Base-by-base conservation (phyloP, 2,113 vertebrate species). In the Hippopotamus amphibius region DNA sequence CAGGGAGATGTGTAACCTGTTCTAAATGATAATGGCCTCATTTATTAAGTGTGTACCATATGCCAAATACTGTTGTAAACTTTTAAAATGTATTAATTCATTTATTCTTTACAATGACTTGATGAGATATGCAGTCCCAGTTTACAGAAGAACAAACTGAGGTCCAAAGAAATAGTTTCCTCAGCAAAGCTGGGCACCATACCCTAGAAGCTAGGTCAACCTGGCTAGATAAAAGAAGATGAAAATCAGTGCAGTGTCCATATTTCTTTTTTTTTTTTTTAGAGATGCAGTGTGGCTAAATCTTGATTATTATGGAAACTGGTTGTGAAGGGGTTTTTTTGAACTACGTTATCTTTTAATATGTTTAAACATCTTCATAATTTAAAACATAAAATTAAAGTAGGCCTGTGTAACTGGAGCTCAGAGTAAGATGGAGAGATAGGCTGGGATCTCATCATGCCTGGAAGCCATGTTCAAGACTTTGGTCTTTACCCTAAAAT, bases 231-330 rank as follows among this genome's bases (percentile, higher is more conserved):
- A 88, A 59, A 95, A 63, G 57, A 81, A 24, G 43, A 68, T n/a
- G 71, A 77, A 81, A 82, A 53, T 65, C 59, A 88, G 61, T 81
- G 61, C 88, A 30, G 66, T 81, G 83, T 33, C 13, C 4, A 16
- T 95, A 77, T 74, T 82, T 95, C 90, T 94, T 95, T 66, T 57
- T 72, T 74, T 82, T 95, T 93, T 94, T 95, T 66, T 57, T 72
- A 95, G 69, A 72, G 63, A 46, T 87, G 41, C 41, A 50, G 0
- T 74, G 46, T 82, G 17, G 37, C 48, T 41, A 61, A 83, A 55
- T 88, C 41, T 96, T 76, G 61, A 7, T 79, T 63, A 77, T 61
- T 65, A 71, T 77, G 82, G 50, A 76, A 95, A 76, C 17, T 81
- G 66, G 53, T 26, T 43, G 9, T 80, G 24, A 33, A 26, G 19